Percentiles rank a stretch among this genome's conserved stretches.
These are phyloP conservation scores for Hedychridium roseum DNA, from an alignment of 2,888 invertebrate species.

Conservation along the genomic window DNA sequence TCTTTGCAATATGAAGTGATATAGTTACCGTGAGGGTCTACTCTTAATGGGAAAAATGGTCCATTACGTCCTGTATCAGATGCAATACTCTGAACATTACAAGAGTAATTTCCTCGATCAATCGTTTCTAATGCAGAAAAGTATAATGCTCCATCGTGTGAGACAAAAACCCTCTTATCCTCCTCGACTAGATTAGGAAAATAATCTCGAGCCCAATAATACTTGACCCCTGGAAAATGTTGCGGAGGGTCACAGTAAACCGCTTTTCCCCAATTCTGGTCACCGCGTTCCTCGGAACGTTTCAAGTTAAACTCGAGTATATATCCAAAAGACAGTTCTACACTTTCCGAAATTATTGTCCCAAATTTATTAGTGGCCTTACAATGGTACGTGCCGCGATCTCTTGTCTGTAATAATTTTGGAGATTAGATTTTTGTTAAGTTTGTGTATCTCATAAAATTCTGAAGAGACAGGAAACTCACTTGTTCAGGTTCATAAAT, in stretches of 20 bases:
- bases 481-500: slow-evolving; percentile 83
- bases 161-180: slow-evolving; percentile 91
- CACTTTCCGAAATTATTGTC: slow-evolving; percentile 86
- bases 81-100: slow-evolving; percentile 87
- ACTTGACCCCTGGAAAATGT: slow-evolving; percentile 87
- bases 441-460: too few relatives aligned
- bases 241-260: slow-evolving; percentile 93
- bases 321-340: slow-evolving; percentile 85
- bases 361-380: slow-evolving; percentile 91
- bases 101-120: slow-evolving; percentile 89
- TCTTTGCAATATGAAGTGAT: neutral
- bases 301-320: slow-evolving; percentile 91
- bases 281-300: slow-evolving; percentile 82
- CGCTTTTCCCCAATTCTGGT: slow-evolving; percentile 93
- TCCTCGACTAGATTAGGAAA: slow-evolving; percentile 94
- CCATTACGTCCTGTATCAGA: slow-evolving; percentile 90
- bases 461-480: too few relatives aligned
- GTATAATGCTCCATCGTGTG: slow-evolving; percentile 91
- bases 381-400: slow-evolving; percentile 91
- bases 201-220: slow-evolving; percentile 89
- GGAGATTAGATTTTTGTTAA: too few relatives aligned
- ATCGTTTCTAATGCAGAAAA: slow-evolving; percentile 93
- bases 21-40: slow-evolving; percentile 79
- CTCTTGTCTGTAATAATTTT: slow-evolving; percentile 69
- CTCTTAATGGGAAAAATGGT: slow-evolving; percentile 83